Evolutionary conservation across 2,113 vertebrate genomes (phyloP).

Genomic region (Bos taurus): ARS-UCD2.0 NC_037343.1:78511501-78512000

Average conservation of each 20-base stretch:
- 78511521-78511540: conserved; percentile 61
- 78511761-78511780: conserved; percentile 82
- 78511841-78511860: conserved; percentile 81
- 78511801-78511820: conserved; percentile 72
- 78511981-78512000: conserved; percentile 72
- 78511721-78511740: conserved; percentile 83
- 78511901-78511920: conserved; percentile 82
- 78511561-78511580: conserved; percentile 65
- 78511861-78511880: conserved; percentile 83
- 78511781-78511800: conserved; percentile 84
- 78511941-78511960: conserved; percentile 82
- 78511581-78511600: conserved; percentile 64
- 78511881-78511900: conserved; percentile 83
- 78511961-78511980: conserved; percentile 80
- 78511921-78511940: conserved; percentile 86
- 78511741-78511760: conserved; percentile 83
- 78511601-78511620: conserved; percentile 70
- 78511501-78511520: conserved; percentile 36
- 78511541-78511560: conserved; percentile 59
- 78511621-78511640: conserved; percentile 58
- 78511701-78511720: conserved; percentile 82
- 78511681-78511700: conserved; percentile 69
- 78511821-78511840: conserved; percentile 79
- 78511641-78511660: conserved; percentile 65
- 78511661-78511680: conserved; percentile 57